Conservation (phyloP, 2,113 vertebrate genomes). For the Pangasianodon gigas region DNA sequence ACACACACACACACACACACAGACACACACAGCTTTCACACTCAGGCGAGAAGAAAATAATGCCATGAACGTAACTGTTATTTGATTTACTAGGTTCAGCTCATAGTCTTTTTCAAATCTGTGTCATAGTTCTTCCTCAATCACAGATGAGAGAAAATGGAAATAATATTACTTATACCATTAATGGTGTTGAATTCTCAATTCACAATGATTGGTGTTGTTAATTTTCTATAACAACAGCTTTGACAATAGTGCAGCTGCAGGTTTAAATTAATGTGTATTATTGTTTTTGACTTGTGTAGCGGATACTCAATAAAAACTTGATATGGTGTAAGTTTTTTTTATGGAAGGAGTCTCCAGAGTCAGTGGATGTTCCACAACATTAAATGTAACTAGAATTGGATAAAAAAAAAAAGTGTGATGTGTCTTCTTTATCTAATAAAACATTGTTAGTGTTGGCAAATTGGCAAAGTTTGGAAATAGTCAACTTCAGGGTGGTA, state of each 20-base stretch:
- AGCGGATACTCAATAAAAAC: background rate
- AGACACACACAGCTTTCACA: background rate
- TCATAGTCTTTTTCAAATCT: background rate
- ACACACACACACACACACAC: slow-evolving; percentile 5
- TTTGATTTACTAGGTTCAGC: slow-evolving; percentile 24
- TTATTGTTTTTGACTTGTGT: background rate
- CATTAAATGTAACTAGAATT: background rate
- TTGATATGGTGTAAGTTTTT: background rate
- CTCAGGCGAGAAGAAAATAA: slow-evolving; percentile 12
- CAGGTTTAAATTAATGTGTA: background rate
- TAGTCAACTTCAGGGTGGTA: too few relatives aligned
- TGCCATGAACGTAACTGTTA: background rate
- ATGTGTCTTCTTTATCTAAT: background rate
- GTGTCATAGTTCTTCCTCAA: background rate
- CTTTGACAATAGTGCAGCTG: background rate
- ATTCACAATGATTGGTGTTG: background rate
- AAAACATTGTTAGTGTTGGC: too few relatives aligned
- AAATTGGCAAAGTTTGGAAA: too few relatives aligned
- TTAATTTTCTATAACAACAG: background rate
- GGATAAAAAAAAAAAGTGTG: background rate
- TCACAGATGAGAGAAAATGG: background rate
- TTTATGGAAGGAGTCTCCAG: background rate
- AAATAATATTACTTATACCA: background rate
- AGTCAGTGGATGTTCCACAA: background rate
- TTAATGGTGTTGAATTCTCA: background rate